A percentile compares a stretch with the other conserved stretches of the same genome.
phyloP scores from a whole-genome alignment of 2,888 invertebrate species.

The Octodonta nipae region DNA sequence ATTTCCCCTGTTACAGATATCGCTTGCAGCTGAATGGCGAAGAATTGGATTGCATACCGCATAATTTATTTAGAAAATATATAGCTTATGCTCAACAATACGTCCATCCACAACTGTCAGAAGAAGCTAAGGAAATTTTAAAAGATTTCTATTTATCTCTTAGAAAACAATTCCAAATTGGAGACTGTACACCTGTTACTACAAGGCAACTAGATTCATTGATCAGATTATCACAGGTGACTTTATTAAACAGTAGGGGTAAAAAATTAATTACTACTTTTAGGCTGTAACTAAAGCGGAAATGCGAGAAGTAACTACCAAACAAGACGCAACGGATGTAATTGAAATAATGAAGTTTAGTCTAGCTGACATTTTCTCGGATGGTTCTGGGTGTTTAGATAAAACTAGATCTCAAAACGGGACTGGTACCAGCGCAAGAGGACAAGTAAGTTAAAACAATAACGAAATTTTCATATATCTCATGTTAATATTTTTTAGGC shows the following conservation, averaged over 20 bases:
- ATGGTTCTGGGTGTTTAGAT: slow-evolving; percentile 53
- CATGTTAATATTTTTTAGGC: slow-evolving; percentile 39
- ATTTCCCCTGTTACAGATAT: too few species aligned
- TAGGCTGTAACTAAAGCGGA: slow-evolving; percentile 81
- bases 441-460: slow-evolving; percentile 40
- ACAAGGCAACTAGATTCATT: slow-evolving; percentile 80
- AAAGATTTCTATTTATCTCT: slow-evolving; percentile 72
- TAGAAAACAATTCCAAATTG: slow-evolving; percentile 50
- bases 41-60: slow-evolving; percentile 57
- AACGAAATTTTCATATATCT: too few species aligned
- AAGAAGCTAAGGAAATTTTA: slow-evolving; percentile 55
- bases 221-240: slow-evolving; percentile 65
- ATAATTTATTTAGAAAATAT: slow-evolving; percentile 70
- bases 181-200: slow-evolving; percentile 67
- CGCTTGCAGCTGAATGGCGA: slow-evolving; percentile 50
- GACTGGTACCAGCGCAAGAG: slow-evolving; percentile 57
- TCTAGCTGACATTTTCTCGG: slow-evolving; percentile 61
- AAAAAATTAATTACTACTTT: slow-evolving; percentile 8
- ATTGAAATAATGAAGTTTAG: slow-evolving; percentile 73
- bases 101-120: slow-evolving; percentile 64
- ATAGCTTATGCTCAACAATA: slow-evolving; percentile 82
- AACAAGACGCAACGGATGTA: slow-evolving; percentile 70
- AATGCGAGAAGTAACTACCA: slow-evolving; percentile 65
- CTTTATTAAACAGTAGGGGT: neutral
- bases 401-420: slow-evolving; percentile 56